phyloP scores from a whole-genome alignment of 2,113 vertebrate genomes.

The Neogobius melanostomus region DNA sequence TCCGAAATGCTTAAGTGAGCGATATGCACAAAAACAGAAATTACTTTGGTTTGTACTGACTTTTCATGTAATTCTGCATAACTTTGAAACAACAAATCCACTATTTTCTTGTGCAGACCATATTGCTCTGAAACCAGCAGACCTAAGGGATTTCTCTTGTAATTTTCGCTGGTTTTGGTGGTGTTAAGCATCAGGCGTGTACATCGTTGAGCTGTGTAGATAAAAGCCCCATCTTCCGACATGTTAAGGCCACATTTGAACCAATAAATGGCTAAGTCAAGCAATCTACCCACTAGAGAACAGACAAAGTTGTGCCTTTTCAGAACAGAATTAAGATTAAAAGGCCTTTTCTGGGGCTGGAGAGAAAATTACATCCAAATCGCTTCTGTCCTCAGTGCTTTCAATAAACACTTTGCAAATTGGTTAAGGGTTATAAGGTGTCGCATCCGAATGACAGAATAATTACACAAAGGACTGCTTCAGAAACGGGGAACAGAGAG shows the following conservation, averaged over 20 bases:
- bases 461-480: conserved; percentile 44
- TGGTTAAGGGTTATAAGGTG: conserved; percentile 46
- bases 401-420: conserved; percentile 57
- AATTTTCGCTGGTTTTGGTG: not conserved
- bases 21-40: too few species aligned
- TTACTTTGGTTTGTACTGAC: too few species aligned
- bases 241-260: not conserved
- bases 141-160: not conserved
- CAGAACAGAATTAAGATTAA: conserved; percentile 33
- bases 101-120: too few species aligned
- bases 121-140: too few species aligned
- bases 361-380: conserved; percentile 54
- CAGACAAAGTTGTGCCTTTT: conserved; percentile 9
- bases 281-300: not conserved
- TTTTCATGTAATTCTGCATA: too few species aligned
- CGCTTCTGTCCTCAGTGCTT: conserved; percentile 37
- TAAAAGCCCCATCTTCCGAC: too few species aligned
- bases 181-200: not conserved
- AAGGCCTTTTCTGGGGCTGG: conserved; percentile 29
- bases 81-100: too few species aligned
- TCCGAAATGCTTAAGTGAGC: too few species aligned
- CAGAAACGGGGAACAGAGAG: conserved; percentile 24
- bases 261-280: not conserved
- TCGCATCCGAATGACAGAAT: conserved; percentile 60
- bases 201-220: too few species aligned